phyloP scores from a whole-genome alignment of 1,140 invertebrate genomes.

The Cyclina sinensis region DNA sequence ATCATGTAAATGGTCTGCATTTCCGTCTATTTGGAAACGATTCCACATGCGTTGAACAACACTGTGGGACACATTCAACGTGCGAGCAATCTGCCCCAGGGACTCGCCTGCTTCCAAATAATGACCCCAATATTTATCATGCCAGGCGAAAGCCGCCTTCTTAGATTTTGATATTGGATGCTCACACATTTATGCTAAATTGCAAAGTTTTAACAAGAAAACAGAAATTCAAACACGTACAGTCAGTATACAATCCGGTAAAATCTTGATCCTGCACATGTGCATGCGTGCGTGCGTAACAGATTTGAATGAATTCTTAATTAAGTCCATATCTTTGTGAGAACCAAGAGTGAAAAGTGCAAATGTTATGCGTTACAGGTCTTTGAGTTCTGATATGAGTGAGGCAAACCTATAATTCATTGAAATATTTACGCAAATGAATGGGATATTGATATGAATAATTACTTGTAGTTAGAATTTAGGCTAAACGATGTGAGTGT shows the following conservation, averaged over 20 bases:
- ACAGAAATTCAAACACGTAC: conserved; percentile 21
- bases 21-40: conserved; percentile 17
- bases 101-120: not conserved
- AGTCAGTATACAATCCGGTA: not conserved
- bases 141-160: conserved; percentile 23
- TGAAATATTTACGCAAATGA: no score
- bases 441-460: no score
- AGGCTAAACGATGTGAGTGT: no score
- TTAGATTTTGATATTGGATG: conserved; percentile 21
- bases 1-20: not conserved
- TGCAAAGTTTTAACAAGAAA: conserved; percentile 1
- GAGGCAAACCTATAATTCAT: no score
- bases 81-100: conserved; percentile 1
- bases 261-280: no score
- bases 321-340: no score
- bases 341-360: no score
- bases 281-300: no score
- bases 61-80: conserved; percentile 10
- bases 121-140: not conserved
- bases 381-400: no score
- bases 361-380: no score
- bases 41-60: conserved; percentile 1
- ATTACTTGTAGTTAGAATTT: no score
- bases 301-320: no score
- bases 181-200: conserved; percentile 13